Conservation (phyloP, 2,113 vertebrate genomes). For the Merops nubicus region DNA sequence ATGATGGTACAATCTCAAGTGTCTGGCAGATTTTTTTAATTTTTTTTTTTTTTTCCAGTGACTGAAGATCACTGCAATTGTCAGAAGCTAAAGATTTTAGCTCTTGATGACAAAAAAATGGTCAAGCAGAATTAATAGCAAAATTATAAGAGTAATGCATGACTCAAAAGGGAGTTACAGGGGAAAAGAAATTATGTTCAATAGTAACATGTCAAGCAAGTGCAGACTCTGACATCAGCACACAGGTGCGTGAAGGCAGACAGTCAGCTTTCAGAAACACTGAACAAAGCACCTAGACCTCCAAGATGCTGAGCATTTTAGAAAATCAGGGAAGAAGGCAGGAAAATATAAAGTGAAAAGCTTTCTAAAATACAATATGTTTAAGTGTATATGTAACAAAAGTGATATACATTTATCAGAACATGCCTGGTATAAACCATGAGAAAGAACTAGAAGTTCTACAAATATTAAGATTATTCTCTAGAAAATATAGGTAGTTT, state of each 20-base stretch:
- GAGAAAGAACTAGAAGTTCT: not conserved
- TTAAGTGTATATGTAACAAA: not conserved
- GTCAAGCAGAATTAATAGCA: not conserved
- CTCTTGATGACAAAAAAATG: not conserved
- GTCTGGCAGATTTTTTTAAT: not conserved
- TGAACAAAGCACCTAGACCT: not conserved
- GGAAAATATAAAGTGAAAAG: not conserved
- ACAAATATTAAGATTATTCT: not conserved
- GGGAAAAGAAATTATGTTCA: not conserved
- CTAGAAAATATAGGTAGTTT: not conserved
- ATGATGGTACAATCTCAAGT: not conserved
- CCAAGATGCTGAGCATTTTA: not conserved
- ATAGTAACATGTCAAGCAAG: not conserved
- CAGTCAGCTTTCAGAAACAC: not conserved
- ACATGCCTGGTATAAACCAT: not conserved
- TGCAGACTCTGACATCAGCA: not conserved
- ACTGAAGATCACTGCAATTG: not conserved
- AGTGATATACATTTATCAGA: not conserved
- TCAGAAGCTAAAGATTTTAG: not conserved
- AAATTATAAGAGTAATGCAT: not conserved
- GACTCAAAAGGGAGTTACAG: not conserved
- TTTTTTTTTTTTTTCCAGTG: not conserved
- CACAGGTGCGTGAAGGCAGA: not conserved
- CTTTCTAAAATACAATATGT: not conserved
- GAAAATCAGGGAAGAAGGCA: not conserved